Conservation (phyloP, 2,888 invertebrate species). For the Sesamia inferens region DNA sequence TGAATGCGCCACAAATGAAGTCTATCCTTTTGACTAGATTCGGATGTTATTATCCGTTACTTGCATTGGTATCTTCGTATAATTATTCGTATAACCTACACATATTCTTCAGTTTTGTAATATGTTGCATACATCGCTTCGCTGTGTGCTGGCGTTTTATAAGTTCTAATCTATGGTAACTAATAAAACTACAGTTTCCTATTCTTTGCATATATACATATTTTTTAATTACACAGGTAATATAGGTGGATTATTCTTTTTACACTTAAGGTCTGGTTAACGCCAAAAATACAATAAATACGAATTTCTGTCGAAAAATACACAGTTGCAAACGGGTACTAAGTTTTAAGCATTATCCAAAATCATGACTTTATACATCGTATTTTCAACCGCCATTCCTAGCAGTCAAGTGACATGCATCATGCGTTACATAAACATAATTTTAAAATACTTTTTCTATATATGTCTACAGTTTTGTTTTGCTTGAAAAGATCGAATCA, state of each 20-base stretch:
- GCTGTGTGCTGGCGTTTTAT: slow-evolving; percentile 1
- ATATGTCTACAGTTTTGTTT: neutral
- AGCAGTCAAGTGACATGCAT: neutral
- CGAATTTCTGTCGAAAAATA: neutral
- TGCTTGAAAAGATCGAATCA: neutral
- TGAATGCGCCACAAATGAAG: too few species aligned
- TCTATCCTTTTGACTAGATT: too few species aligned
- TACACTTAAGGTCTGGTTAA: neutral
- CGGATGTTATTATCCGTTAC: neutral
- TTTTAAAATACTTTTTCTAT: neutral
- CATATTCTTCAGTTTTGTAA: neutral
- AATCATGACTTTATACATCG: neutral
- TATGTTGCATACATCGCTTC: neutral
- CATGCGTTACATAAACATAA: neutral
- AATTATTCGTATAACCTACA: neutral
- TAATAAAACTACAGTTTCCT: neutral
- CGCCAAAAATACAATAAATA: neutral
- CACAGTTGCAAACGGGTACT: neutral
- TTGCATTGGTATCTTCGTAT: neutral
- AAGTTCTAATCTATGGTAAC: neutral
- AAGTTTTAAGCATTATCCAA: too few species aligned
- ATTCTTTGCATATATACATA: neutral
- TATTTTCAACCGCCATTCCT: neutral
- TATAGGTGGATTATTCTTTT: neutral
- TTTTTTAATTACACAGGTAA: neutral